Evolutionary conservation across 2,113 vertebrate species (phyloP).

Genomic region (Pangasianodon hypophthalmus): DNA sequence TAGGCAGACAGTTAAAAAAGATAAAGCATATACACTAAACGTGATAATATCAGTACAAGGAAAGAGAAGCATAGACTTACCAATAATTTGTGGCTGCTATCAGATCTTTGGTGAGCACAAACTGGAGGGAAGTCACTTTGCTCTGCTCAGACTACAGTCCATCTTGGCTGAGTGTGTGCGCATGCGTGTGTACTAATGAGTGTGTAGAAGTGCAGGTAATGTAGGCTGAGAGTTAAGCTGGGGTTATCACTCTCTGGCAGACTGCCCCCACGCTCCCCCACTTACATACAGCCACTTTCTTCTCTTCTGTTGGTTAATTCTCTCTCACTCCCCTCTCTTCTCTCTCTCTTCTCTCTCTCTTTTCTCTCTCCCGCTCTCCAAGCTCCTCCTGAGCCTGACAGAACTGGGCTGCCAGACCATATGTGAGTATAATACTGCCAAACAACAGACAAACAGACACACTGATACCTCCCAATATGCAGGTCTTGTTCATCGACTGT

Average conservation of each 20-base stretch:
- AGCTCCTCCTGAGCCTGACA: constrained; percentile 49
- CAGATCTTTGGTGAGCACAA: constrained; percentile 39
- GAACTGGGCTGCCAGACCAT: constrained; percentile 56
- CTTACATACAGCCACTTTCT: constrained; percentile 37
- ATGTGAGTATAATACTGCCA: constrained; percentile 54
- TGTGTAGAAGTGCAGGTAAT: constrained; percentile 45
- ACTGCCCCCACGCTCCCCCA: constrained; percentile 42
- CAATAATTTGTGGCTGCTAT: constrained; percentile 38
- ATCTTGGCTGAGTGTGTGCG: constrained; percentile 47
- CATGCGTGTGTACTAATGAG: constrained; percentile 33
- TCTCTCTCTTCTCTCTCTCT: constrained; percentile 25
- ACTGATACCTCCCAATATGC: constrained; percentile 36
- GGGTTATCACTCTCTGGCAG: constrained; percentile 60
- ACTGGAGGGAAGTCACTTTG: constrained; percentile 47
- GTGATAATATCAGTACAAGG: background rate
- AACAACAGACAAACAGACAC: constrained; percentile 50
- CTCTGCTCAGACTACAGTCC: constrained; percentile 48
- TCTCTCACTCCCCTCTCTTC: constrained; percentile 27
- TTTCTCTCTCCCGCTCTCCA: constrained; percentile 37
- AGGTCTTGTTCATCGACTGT: constrained; percentile 58
- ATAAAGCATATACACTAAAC: background rate
- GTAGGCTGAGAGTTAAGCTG: constrained; percentile 58
- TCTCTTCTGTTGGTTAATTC: constrained; percentile 28
- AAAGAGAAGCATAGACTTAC: constrained; percentile 46
- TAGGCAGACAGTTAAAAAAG: constrained; percentile 1